phyloP scores from a whole-genome alignment of 2,797 vertebrate genomes.

The Lutra lutra region DNA sequence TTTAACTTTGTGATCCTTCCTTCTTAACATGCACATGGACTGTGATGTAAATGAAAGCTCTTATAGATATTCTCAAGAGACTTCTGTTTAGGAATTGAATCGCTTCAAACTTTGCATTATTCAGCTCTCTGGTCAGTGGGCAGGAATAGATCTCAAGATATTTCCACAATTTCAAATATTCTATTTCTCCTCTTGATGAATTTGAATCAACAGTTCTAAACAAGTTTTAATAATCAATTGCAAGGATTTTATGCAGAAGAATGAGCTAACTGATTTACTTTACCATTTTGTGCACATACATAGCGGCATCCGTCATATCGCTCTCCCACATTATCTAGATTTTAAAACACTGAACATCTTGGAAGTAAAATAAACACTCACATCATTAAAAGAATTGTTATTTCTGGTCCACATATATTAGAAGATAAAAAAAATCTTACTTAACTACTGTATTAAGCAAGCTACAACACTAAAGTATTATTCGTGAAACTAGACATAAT shows the following conservation, averaged over 20 bases:
- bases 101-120: constrained; percentile 48
- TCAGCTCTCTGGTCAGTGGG: constrained; percentile 60
- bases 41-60: constrained; percentile 53
- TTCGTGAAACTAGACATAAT: constrained; percentile 67
- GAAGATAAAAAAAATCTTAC: constrained; percentile 52
- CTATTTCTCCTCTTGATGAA: constrained; percentile 61
- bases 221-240: constrained; percentile 67
- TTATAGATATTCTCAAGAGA: background rate
- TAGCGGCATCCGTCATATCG: constrained; percentile 1
- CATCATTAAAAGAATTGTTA: constrained; percentile 40
- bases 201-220: constrained; percentile 61
- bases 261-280: background rate
- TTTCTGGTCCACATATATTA: constrained; percentile 59
- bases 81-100: constrained; percentile 52
- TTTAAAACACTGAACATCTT: constrained; percentile 57
- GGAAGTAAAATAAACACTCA: constrained; percentile 71
- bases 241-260: constrained; percentile 31
- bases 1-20: constrained; percentile 67
- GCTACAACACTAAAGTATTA: constrained; percentile 56
- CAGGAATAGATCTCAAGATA: constrained; percentile 59
- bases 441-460: constrained; percentile 61
- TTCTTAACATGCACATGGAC: constrained; percentile 66
- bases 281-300: constrained; percentile 42
- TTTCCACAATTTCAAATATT: constrained; percentile 57
- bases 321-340: background rate